These are phyloP conservation scores for Drosophila sordidula DNA, from an alignment of 2,888 invertebrate species.

Conservation along the genomic window DNA sequence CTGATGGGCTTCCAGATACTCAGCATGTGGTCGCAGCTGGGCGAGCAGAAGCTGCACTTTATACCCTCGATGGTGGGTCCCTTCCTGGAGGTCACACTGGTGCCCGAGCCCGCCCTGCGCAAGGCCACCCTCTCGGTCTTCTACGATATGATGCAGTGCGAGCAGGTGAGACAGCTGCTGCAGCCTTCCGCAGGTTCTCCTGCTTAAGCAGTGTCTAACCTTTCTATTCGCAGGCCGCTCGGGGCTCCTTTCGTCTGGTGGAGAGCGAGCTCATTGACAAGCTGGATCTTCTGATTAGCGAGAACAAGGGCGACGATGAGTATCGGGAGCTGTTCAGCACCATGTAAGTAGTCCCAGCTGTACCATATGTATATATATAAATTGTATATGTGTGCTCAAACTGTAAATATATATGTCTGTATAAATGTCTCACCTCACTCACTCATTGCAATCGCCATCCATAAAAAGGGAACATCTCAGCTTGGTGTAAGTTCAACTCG, in stretches of 20 bases:
- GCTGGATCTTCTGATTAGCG: constrained; percentile 95
- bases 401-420: constrained; percentile 52
- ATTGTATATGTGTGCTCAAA: constrained; percentile 28
- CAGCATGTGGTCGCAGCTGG: constrained; percentile 95
- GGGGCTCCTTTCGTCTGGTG: constrained; percentile 95
- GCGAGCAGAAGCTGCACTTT: constrained; percentile 94
- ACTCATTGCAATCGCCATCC: constrained; percentile 77
- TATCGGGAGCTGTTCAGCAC: constrained; percentile 97
- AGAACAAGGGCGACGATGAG: constrained; percentile 97
- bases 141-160: constrained; percentile 98
- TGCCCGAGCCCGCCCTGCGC: constrained; percentile 93
- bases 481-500: constrained; percentile 92
- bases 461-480: constrained; percentile 93
- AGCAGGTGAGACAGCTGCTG: constrained; percentile 86
- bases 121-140: constrained; percentile 96
- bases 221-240: constrained; percentile 86
- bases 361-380: constrained; percentile 16
- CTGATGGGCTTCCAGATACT: constrained; percentile 96
- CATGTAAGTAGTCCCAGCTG: constrained; percentile 91
- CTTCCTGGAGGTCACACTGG: constrained; percentile 95
- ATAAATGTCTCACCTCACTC: constrained; percentile 60
- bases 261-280: constrained; percentile 98
- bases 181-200: accelerated
- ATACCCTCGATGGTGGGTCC: constrained; percentile 97
- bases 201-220: background rate